A percentile compares a stretch with the other conserved stretches of the same genome.
Evolutionary conservation across 1,140 invertebrate genomes (phyloP).

Genomic region (Hydropsyche tenuis): DNA sequence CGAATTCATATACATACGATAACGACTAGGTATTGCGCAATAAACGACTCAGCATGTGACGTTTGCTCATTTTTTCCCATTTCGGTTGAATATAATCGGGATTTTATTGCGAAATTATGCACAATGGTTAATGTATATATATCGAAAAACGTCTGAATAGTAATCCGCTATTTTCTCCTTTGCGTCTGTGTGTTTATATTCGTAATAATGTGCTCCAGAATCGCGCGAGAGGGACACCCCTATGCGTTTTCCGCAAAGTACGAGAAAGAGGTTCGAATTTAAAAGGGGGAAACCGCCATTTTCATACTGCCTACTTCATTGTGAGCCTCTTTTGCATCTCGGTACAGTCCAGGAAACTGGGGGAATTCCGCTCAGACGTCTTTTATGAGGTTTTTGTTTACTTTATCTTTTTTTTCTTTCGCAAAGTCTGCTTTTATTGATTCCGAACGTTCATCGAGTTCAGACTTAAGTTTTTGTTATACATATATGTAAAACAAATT

Average conservation of each 20-base stretch:
- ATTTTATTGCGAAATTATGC: no score
- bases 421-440: no score
- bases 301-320: conserved; percentile 28
- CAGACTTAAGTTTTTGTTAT: background rate
- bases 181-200: conserved; percentile 37
- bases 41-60: background rate
- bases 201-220: conserved; percentile 18
- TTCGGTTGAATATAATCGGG: no score
- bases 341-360: conserved; percentile 28
- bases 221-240: background rate
- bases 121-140: no score
- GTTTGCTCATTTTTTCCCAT: no score
- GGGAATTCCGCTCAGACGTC: no score
- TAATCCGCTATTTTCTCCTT: conserved; percentile 35
- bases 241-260: background rate
- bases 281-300: conserved; percentile 36
- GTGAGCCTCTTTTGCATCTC: conserved; percentile 30
- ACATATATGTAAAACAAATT: no score
- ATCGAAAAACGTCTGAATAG: background rate
- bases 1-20: background rate
- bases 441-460: no score
- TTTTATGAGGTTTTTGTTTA: no score
- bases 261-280: conserved; percentile 5
- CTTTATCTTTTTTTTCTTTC: no score
- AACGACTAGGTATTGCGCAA: conserved; percentile 4